Conservation (phyloP, 64 coral and sea anemone species). For the Acropora yongei region DNA sequence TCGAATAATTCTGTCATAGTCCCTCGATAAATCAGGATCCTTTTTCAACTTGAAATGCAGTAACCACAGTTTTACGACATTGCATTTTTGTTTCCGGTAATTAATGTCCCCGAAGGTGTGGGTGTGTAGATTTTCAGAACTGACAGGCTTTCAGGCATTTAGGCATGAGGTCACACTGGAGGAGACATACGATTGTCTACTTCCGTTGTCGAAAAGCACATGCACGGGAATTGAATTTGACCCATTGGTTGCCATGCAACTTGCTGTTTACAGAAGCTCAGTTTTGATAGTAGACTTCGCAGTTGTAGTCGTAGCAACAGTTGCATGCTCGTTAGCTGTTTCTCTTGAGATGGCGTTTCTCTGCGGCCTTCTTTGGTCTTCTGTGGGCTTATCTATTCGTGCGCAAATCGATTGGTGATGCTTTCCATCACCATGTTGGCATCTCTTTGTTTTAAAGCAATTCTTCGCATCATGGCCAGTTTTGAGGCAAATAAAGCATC, state of each 20-base stretch:
- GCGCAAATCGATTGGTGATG: slow-evolving; percentile 80
- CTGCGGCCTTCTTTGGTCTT: not conserved
- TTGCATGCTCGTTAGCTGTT: slow-evolving; percentile 4
- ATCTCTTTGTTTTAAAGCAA: slow-evolving; percentile 58
- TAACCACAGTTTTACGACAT: slow-evolving; percentile 50
- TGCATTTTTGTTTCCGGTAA: slow-evolving; percentile 50
- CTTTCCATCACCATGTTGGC: slow-evolving; percentile 56
- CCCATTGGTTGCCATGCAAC: slow-evolving; percentile 43
- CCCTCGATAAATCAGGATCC: slow-evolving; percentile 60
- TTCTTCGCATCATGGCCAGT: slow-evolving; percentile 50
- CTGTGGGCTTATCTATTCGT: not conserved
- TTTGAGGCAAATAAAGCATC: slow-evolving; percentile 51
- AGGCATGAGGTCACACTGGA: slow-evolving; percentile 39
- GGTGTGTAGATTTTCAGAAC: slow-evolving; percentile 17
- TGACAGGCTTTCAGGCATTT: slow-evolving; percentile 51
- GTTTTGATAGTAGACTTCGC: slow-evolving; percentile 28
- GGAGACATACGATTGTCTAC: slow-evolving; percentile 45
- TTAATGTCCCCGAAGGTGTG: slow-evolving; percentile 63
- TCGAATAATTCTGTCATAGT: slow-evolving; percentile 78
- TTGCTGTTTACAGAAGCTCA: slow-evolving; percentile 50
- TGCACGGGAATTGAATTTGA: slow-evolving; percentile 36
- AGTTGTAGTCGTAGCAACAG: slow-evolving; percentile 6
- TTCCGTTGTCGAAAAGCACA: slow-evolving; percentile 62
- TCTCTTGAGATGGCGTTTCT: slow-evolving; percentile 2
- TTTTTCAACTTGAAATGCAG: slow-evolving; percentile 66